Evolutionary conservation across 1,140 invertebrate genomes (phyloP), one percentile per base, ranked within the genome.

Genomic region (Lethocerus indicus): DNA sequence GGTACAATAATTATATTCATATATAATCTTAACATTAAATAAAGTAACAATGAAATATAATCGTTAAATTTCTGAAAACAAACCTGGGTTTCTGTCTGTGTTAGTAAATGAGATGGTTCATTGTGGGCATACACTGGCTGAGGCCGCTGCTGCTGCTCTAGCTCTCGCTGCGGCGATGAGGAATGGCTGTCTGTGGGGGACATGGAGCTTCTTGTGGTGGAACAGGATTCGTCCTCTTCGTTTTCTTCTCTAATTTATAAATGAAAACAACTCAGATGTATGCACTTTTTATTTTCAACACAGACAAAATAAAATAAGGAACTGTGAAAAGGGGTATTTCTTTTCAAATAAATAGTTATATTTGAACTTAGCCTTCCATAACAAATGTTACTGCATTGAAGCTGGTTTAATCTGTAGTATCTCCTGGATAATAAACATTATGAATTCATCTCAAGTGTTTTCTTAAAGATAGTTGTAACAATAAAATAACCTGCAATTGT

Each of bases 141-240:
- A 45, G 50, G 55, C 49, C 29, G 49, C 49, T 39, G 57, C 58
- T 57, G 56, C 47, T 57, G 58, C 52, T 55, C 55, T 45, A 6
- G 54, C 51, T 54, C 60, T 14, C 42, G 24, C n/a, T 29, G 18
- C 39, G 51, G 54, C 55, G 54, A 54, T 49, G 57, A 64, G 56
- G 60, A 59, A 60, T 64, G 66, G 59, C 62, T 64, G 49, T 61
- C 64, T 56, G 59, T 63, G 71, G 67, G 76, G 74, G 61, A 72
- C 74, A 67, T 84, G 81, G 64, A 81, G 72, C 68, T 84, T 85
- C 73, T 78, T 74, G 72, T 79, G 72, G 67, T 82, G 73, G 70
- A 83, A 84, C 66, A 80, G 78, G 66, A 76, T 71, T 65, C 76
- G 75, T 68, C 73, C 76, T 78, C 78, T 68, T 45, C 57, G 49